phyloP scores from a whole-genome alignment of 2,888 invertebrate genomes.

The Ichneumon xanthorius region DNA sequence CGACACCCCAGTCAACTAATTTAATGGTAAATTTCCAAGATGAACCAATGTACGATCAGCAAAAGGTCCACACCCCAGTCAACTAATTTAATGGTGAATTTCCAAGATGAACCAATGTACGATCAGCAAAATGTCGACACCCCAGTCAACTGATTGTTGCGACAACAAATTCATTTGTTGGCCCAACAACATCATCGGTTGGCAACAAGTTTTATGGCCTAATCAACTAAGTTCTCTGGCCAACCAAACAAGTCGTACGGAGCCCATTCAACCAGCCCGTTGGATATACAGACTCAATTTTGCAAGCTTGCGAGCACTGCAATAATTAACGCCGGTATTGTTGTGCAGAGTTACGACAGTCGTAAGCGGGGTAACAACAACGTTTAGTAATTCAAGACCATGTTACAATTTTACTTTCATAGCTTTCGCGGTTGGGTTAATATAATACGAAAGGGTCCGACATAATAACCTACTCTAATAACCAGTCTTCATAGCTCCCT shows the following conservation, averaged over 20 bases:
- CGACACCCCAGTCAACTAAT: no score
- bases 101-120: no score
- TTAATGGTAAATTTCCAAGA: no score
- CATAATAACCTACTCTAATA: conserved; percentile 24
- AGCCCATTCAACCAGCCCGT: background rate
- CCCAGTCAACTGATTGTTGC: no score
- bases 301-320: background rate
- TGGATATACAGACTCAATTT: background rate
- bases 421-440: conserved; percentile 37
- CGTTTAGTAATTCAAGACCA: conserved; percentile 36
- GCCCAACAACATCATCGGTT: background rate
- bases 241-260: background rate
- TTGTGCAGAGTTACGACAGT: background rate
- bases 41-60: no score
- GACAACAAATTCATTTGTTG: background rate
- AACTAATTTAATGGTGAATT: no score
- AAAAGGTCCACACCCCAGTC: no score
- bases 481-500: background rate
- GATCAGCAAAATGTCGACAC: no score
- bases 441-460: conserved; percentile 19
- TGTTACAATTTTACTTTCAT: conserved; percentile 33
- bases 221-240: background rate
- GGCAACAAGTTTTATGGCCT: background rate
- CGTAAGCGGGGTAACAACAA: background rate
- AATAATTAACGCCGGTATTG: background rate